Evolutionary conservation across 2,113 vertebrate species (phyloP).

Genomic region (Dromas ardeola): DNA sequence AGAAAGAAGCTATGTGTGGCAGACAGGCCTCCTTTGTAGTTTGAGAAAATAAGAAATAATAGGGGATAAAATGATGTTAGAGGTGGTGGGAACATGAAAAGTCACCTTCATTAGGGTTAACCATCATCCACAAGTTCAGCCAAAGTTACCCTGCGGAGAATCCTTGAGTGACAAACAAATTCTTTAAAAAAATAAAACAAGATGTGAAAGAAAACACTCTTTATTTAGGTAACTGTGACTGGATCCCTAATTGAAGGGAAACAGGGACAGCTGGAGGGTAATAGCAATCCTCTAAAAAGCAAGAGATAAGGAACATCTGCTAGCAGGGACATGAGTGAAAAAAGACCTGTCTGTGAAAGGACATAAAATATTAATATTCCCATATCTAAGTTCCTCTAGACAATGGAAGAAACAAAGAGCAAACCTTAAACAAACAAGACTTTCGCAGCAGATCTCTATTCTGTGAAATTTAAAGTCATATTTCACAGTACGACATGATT

Average conservation of each 20-base stretch:
- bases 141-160: neutral
- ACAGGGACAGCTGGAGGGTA: neutral
- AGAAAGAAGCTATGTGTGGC: neutral
- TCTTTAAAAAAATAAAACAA: neutral
- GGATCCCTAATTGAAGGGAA: neutral
- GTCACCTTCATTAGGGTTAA: neutral
- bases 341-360: constrained; percentile 40
- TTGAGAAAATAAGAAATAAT: neutral
- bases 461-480: neutral
- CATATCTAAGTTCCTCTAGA: neutral
- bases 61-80: neutral
- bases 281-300: neutral
- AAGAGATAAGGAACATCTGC: constrained; percentile 59
- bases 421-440: neutral
- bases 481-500: neutral
- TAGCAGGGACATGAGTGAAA: constrained; percentile 13
- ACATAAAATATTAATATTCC: constrained; percentile 58
- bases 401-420: constrained; percentile 9
- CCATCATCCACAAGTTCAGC: neutral
- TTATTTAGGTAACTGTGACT: neutral
- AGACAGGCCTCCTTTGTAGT: neutral
- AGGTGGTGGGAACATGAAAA: neutral
- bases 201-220: neutral
- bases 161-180: neutral
- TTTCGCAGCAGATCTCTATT: neutral